Evolutionary conservation across 2,888 invertebrate genomes (phyloP).

Genomic region (Dasysyrphus albostriatus): DNA sequence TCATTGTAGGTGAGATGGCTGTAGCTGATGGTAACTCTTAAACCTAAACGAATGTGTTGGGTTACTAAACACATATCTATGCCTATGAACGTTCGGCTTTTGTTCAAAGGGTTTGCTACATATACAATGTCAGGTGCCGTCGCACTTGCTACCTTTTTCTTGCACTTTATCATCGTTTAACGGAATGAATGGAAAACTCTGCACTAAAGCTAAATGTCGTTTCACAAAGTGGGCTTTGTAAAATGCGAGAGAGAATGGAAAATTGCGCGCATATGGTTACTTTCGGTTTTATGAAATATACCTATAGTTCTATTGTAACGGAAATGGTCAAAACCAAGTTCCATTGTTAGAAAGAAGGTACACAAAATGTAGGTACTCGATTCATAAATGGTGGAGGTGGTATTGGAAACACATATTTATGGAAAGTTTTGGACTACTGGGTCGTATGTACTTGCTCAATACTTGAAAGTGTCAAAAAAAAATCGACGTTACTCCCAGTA

Average conservation of each 20-base stretch:
- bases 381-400: background rate
- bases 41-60: slow-evolving; percentile 24
- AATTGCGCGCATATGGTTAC: slow-evolving; percentile 6
- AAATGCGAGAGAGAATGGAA: slow-evolving; percentile 13
- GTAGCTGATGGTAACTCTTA: slow-evolving; percentile 4
- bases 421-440: background rate
- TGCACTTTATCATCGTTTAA: slow-evolving; percentile 66
- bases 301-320: background rate
- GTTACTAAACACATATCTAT: slow-evolving; percentile 24
- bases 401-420: background rate
- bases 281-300: slow-evolving; percentile 32
- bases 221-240: slow-evolving; percentile 5
- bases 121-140: slow-evolving; percentile 61
- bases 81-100: slow-evolving; percentile 41
- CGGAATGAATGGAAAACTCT: slow-evolving; percentile 39
- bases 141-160: slow-evolving; percentile 68
- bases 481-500: no score
- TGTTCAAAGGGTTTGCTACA: slow-evolving; percentile 54
- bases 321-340: background rate
- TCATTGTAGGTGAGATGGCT: slow-evolving; percentile 40
- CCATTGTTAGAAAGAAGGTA: background rate
- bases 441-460: background rate
- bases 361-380: background rate
- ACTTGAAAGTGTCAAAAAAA: background rate
- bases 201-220: background rate